A percentile compares a stretch with the other conserved stretches of the same genome.
phyloP scores from a whole-genome alignment of 2,113 vertebrate species.

The Lepus americanus region DNA sequence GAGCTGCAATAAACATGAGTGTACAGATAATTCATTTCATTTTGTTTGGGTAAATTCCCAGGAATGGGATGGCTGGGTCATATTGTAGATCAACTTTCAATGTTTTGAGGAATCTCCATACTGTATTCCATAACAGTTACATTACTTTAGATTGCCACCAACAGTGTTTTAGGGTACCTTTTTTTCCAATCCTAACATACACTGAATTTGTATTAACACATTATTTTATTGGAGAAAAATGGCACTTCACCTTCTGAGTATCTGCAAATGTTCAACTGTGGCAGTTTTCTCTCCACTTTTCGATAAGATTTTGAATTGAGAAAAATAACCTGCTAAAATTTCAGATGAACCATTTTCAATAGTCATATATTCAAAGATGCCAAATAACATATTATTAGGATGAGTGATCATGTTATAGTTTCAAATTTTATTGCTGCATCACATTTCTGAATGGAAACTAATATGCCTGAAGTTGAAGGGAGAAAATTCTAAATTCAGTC shows the following conservation, averaged over 20 bases:
- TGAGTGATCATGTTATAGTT: slow-evolving; percentile 57
- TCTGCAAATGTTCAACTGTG: not conserved
- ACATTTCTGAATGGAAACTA: slow-evolving; percentile 38
- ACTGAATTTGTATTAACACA: slow-evolving; percentile 19
- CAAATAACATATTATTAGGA: slow-evolving; percentile 60
- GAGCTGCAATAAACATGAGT: too few relatives aligned
- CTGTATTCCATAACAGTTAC: too few relatives aligned
- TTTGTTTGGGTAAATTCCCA: too few relatives aligned
- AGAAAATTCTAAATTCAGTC: slow-evolving; percentile 21
- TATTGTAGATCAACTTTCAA: too few relatives aligned
- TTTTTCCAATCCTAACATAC: not conserved
- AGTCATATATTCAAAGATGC: slow-evolving; percentile 64
- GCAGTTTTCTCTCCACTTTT: slow-evolving; percentile 20
- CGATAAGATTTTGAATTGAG: slow-evolving; percentile 60
- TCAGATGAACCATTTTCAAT: slow-evolving; percentile 62
- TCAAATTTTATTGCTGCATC: slow-evolving; percentile 49
- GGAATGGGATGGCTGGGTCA: too few relatives aligned
- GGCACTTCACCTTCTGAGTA: slow-evolving; percentile 13
- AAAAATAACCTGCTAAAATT: slow-evolving; percentile 71
- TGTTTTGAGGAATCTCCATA: too few relatives aligned
- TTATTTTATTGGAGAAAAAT: slow-evolving; percentile 30
- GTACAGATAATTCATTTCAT: too few relatives aligned
- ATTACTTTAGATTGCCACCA: too few relatives aligned
- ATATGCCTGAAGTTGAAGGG: not conserved
- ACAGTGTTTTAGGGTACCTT: too few relatives aligned